These are phyloP conservation scores for Drosophila kohkoa DNA, from an alignment of 1,140 invertebrate genomes.

Conservation along the genomic window DNA sequence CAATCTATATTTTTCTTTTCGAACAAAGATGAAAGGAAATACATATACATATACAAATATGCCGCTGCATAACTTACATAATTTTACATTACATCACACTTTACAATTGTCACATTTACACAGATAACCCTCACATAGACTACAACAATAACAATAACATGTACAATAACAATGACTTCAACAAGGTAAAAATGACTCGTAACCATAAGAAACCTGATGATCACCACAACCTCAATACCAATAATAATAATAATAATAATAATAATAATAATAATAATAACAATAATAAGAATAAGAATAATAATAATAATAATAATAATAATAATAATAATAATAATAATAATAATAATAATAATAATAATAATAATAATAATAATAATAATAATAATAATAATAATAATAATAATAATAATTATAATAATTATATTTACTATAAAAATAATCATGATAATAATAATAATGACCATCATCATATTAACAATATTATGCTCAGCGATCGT, in stretches of 20 bases:
- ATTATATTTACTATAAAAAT: conserved; percentile 53
- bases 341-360: conserved; percentile 14
- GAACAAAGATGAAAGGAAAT: too few relatives aligned
- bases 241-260: conserved; percentile 5
- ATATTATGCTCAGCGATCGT: conserved; percentile 85
- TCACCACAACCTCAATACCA: neutral
- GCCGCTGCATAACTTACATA: conserved; percentile 7
- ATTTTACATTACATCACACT: conserved; percentile 61
- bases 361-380: conserved; percentile 14
- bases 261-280: conserved; percentile 2
- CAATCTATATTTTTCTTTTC: too few relatives aligned
- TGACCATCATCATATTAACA: conserved; percentile 46
- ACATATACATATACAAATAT: too few relatives aligned
- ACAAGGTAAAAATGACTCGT: conserved; percentile 57
- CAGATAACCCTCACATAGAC: conserved; percentile 76
- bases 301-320: conserved; percentile 15
- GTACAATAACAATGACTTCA: conserved; percentile 48
- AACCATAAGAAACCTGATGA: conserved; percentile 39
- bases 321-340: conserved; percentile 17
- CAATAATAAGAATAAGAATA: neutral
- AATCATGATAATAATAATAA: conserved; percentile 50
- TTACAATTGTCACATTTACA: conserved; percentile 78
- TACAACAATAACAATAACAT: conserved; percentile 67
- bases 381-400: conserved; percentile 41
- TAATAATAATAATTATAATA: conserved; percentile 59